Conservation (phyloP, 2,797 vertebrate genomes). For the Paguma larvata region DNA sequence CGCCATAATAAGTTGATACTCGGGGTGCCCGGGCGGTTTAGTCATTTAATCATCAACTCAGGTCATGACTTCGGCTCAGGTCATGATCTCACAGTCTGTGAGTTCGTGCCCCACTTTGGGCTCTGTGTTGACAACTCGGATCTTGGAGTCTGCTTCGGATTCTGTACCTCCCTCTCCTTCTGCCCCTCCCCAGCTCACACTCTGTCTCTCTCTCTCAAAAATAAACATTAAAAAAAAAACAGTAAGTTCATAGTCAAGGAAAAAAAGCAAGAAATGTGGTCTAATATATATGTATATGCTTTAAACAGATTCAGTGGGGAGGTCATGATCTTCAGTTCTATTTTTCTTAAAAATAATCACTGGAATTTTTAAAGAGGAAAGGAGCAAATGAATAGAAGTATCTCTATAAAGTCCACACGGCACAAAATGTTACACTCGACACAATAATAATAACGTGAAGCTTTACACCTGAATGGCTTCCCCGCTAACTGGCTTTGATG, state of each 20-base stretch:
- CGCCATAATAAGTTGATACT: neutral
- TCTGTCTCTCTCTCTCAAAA: no score
- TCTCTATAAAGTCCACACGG: conserved; percentile 16
- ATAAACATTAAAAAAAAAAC: no score
- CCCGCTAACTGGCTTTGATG: neutral
- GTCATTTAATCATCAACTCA: no score
- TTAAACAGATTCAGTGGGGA: neutral
- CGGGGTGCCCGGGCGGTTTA: no score
- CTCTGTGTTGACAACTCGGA: no score
- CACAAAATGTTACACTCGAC: conserved; percentile 33
- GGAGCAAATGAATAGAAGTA: neutral
- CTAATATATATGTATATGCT: neutral
- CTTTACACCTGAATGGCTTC: neutral
- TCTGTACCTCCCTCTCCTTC: no score
- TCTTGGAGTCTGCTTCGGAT: no score
- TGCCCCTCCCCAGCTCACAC: no score
- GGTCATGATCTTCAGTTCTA: neutral
- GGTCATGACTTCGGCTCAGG: no score
- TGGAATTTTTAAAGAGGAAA: conserved; percentile 31
- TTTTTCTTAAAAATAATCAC: conserved; percentile 49
- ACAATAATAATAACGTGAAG: neutral
- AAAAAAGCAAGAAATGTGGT: neutral
- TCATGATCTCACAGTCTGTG: no score
- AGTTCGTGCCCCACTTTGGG: no score
- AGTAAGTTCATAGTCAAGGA: neutral